Evolutionary conservation across 2,888 invertebrate species (phyloP), one percentile per base, ranked within the genome.

Genomic region (Atethmia centrago): DNA sequence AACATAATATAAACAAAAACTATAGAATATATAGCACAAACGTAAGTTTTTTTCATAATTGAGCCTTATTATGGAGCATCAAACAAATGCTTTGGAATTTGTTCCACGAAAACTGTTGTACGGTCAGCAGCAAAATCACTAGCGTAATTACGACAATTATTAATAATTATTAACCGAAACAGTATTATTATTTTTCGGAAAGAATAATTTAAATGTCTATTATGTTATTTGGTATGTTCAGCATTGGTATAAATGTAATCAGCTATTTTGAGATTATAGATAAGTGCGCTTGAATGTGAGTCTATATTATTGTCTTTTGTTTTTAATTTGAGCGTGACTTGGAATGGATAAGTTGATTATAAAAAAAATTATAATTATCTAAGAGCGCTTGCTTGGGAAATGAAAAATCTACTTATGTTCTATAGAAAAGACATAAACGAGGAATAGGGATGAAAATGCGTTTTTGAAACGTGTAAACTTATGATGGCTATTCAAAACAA

Each of bases 51-150:
- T 94, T 94, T 94, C 92, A 95, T 96, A 96, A 96, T 96, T 95
- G 95, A 89, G 89, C 90, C 95, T 95, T 95, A 96, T 96, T 96
- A 96, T 93, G 90, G 90, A 91, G 94, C 95, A 96, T 95, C 95
- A 96, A 95, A 96, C 95, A 95, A 96, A 95, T 95, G 95, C 91
- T 94, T 92, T 87, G 94, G 95, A 94, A 95, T 95, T 94, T 89
- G 92, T 96, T 96, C 96, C 95, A 93, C 94, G 96, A 96, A 96
- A 94, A 92, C 91, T 88, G 89, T 87, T 83, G 94, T 95, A 96
- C 91, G 88, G 95, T 94, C 93, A 85, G 95, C 95, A 95, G 77
- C 86, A 73, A 89, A 94, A 95, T 93, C 92, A 92, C 90, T 86
- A 90, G 87, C 79, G 87, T 95, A 95, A 95, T 94, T 90, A 90